These are phyloP conservation scores for Allacma fusca DNA, from an alignment of 2,888 invertebrate species.

Conservation along the genomic window DNA sequence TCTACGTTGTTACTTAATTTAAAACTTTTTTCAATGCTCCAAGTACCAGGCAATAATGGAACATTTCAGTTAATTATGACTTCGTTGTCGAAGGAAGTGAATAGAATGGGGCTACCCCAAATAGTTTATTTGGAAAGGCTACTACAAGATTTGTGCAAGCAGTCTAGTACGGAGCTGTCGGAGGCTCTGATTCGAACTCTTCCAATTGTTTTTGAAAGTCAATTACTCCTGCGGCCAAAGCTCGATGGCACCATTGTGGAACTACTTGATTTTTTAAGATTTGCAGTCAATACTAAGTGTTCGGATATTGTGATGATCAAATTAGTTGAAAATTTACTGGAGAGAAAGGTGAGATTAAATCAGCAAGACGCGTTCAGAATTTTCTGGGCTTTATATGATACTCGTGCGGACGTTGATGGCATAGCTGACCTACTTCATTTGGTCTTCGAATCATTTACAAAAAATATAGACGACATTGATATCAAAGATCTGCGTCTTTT, in stretches of 20 bases:
- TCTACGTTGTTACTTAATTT: not conserved
- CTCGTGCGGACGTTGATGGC: not conserved
- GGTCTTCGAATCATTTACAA: not conserved
- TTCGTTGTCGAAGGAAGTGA: not conserved
- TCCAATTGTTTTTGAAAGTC: conserved; percentile 1
- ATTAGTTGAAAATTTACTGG: not conserved
- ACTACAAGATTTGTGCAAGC: not conserved
- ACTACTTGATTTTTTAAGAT: not conserved
- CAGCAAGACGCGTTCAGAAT: not conserved
- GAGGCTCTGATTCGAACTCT: not conserved
- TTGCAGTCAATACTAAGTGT: not conserved
- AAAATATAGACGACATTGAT: not conserved
- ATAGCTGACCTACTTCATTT: not conserved
- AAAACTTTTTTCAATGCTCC: not conserved
- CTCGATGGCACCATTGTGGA: not conserved
- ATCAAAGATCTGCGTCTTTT: not conserved
- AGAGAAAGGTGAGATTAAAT: not conserved
- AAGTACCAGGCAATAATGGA: not conserved
- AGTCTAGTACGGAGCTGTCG: not conserved
- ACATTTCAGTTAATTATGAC: not conserved
- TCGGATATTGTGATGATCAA: not conserved
- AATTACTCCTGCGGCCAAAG: not conserved
- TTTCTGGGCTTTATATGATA: not conserved
- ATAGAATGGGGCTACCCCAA: not conserved
- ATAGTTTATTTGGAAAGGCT: not conserved